phyloP scores from a whole-genome alignment of 92 coral and sea anemone species.

The Epizoanthus illoricatus region DNA sequence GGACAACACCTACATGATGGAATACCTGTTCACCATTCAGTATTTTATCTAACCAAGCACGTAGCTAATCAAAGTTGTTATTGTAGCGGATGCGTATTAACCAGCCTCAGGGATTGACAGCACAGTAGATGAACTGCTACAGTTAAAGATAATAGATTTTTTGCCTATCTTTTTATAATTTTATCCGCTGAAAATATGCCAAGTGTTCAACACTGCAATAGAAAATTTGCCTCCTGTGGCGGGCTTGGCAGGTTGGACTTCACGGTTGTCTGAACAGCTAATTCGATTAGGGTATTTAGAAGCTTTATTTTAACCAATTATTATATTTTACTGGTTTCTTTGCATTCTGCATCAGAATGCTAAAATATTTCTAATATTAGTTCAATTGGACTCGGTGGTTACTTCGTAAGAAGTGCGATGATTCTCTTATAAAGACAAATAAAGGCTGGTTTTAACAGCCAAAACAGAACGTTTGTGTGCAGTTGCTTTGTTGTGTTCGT shows the following conservation, averaged over 20 bases:
- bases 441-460: constrained; percentile 11
- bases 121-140: no score
- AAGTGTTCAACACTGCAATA: constrained; percentile 7
- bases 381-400: constrained; percentile 44
- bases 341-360: constrained; percentile 40
- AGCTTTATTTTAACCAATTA: constrained; percentile 25
- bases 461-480: not conserved
- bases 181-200: not conserved
- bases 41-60: no score
- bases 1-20: not conserved
- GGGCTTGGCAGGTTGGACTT: constrained; percentile 12
- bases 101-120: not conserved
- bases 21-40: no score
- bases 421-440: not conserved
- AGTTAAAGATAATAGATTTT: not conserved
- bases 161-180: not conserved
- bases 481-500: no score
- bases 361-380: constrained; percentile 29
- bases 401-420: constrained; percentile 36
- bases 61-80: not conserved
- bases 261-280: constrained; percentile 10
- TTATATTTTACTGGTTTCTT: constrained; percentile 8
- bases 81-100: not conserved
- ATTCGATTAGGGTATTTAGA: constrained; percentile 15
- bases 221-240: constrained; percentile 21